Evolutionary conservation across 2,113 vertebrate genomes (phyloP).

Genomic region (Amphiprion ocellaris): DNA sequence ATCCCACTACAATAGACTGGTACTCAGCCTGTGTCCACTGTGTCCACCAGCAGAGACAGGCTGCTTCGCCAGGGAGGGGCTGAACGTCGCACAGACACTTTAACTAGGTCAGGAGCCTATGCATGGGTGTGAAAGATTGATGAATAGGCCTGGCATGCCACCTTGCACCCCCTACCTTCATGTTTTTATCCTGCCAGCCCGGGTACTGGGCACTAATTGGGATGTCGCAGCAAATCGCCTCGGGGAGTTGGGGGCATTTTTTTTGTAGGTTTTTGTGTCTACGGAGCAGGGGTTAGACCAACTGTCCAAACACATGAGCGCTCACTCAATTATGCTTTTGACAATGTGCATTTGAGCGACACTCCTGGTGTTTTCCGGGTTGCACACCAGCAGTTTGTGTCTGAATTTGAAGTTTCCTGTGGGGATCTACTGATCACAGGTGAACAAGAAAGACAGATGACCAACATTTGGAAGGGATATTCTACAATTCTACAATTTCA

Average conservation of each 20-base stretch:
- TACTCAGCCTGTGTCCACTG: conserved; percentile 56
- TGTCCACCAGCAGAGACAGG: conserved; percentile 57
- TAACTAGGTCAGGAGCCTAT: conserved; percentile 82
- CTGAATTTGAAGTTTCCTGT: conserved; percentile 17
- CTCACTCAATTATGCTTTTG: conserved; percentile 43
- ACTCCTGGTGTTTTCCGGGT: conserved; percentile 20
- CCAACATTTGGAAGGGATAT: too few relatives aligned
- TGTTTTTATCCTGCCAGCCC: conserved; percentile 68
- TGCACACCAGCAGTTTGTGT: conserved; percentile 11
- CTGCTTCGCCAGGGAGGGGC: conserved; percentile 59
- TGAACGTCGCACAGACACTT: conserved; percentile 43
- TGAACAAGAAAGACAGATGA: too few relatives aligned
- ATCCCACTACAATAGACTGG: conserved; percentile 74
- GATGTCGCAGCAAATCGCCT: conserved; percentile 63
- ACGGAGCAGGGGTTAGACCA: conserved; percentile 33
- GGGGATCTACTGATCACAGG: too few relatives aligned
- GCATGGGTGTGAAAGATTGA: conserved; percentile 76
- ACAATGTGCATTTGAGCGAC: conserved; percentile 33
- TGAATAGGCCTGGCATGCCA: conserved; percentile 80
- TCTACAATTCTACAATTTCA: too few relatives aligned
- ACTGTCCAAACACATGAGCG: conserved; percentile 44
- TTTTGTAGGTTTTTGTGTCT: conserved; percentile 28
- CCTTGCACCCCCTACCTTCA: conserved; percentile 75
- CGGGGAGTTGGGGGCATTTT: conserved; percentile 24
- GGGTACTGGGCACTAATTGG: conserved; percentile 79